phyloP scores from a whole-genome alignment of 2,113 vertebrate species.

The Nematolebias whitei region DNA sequence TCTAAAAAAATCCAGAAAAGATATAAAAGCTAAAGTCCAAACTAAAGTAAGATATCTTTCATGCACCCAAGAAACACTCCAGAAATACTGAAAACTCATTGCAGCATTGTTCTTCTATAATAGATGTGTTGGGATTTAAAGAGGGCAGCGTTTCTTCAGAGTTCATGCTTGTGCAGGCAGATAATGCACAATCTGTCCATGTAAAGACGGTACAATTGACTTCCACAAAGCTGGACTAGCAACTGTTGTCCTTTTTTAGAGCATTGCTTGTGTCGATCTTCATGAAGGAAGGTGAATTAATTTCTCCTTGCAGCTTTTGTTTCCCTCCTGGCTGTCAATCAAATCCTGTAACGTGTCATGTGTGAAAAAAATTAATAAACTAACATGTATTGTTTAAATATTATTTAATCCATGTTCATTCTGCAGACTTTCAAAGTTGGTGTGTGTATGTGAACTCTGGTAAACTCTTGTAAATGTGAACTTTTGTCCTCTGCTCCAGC shows the following conservation, averaged over 20 bases:
- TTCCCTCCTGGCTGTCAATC: conserved; percentile 12
- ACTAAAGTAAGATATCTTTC: neutral
- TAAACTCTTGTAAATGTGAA: no score
- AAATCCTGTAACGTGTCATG: neutral
- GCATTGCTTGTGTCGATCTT: neutral
- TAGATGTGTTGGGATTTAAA: neutral
- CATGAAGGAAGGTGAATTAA: neutral
- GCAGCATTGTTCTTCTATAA: neutral
- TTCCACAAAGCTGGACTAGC: neutral
- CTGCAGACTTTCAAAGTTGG: no score
- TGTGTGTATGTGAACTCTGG: no score
- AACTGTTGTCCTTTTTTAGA: neutral
- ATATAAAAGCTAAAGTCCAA: neutral
- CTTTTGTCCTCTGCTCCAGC: no score
- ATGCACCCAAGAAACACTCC: no score
- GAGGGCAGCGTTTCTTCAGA: neutral
- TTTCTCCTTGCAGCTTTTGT: neutral
- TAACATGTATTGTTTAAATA: no score
- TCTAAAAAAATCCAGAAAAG: neutral
- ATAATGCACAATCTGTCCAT: neutral
- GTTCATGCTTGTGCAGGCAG: neutral
- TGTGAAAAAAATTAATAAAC: no score
- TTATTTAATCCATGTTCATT: no score
- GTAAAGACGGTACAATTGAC: no score
- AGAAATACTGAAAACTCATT: neutral